These are phyloP conservation scores for Heliconius charithonia DNA, from an alignment of 2,888 invertebrate species.

Conservation along the genomic window DNA sequence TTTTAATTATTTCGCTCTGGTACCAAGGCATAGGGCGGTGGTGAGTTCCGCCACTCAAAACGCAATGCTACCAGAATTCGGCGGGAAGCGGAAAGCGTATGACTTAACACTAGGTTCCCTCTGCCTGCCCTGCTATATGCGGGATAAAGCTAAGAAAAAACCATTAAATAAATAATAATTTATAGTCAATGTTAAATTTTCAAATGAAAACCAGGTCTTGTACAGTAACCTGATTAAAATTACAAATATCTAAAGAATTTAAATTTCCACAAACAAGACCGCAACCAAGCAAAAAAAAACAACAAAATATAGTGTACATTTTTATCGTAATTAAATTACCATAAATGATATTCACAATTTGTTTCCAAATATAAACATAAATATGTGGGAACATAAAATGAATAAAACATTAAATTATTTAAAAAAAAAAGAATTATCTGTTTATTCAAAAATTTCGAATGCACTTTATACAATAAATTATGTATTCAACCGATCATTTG, in stretches of 20 bases:
- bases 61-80: too few species aligned
- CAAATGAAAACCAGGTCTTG: not conserved
- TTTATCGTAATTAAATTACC: constrained; percentile 1
- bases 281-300: not conserved
- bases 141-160: too few species aligned
- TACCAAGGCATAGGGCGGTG: too few species aligned
- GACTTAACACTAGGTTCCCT: too few species aligned
- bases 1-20: too few species aligned
- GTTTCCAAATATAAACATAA: constrained; percentile 12
- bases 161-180: too few species aligned
- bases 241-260: not conserved
- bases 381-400: constrained; percentile 19
- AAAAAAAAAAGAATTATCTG: too few species aligned
- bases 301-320: not conserved
- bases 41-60: too few species aligned
- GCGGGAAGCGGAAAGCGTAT: too few species aligned
- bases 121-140: too few species aligned
- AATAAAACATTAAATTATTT: constrained; percentile 25
- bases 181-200: not conserved
- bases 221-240: not conserved
- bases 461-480: constrained; percentile 36
- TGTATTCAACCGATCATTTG: constrained; percentile 36
- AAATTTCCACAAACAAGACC: not conserved
- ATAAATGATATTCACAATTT: constrained; percentile 16
- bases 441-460: constrained; percentile 20